phyloP scores from a whole-genome alignment of 2,888 invertebrate genomes.

The Apantesis nais region DNA sequence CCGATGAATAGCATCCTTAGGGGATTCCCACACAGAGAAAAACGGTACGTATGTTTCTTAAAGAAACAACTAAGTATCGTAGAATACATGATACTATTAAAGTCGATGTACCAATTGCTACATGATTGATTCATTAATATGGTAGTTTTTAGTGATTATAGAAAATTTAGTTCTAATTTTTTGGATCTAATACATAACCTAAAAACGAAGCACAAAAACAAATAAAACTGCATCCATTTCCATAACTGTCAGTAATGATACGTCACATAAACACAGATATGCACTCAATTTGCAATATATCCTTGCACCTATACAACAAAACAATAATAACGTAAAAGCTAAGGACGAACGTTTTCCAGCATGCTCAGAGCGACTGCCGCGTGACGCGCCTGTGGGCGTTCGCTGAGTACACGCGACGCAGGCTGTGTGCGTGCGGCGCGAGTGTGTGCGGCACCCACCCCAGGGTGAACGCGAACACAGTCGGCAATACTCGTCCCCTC shows the following conservation, averaged over 20 bases:
- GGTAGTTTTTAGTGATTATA: not conserved
- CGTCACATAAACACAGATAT: slow-evolving; percentile 17
- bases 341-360: slow-evolving; percentile 46
- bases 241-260: slow-evolving; percentile 10
- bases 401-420: slow-evolving; percentile 43
- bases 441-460: slow-evolving; percentile 74
- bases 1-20: no score
- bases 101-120: not conserved
- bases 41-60: not conserved
- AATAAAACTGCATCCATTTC: slow-evolving; percentile 43
- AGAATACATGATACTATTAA: not conserved
- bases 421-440: slow-evolving; percentile 47
- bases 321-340: slow-evolving; percentile 37
- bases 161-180: not conserved
- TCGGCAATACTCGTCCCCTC: slow-evolving; percentile 57
- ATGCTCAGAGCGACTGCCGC: slow-evolving; percentile 48
- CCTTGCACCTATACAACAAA: slow-evolving; percentile 17
- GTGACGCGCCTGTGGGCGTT: slow-evolving; percentile 42
- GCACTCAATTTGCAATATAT: slow-evolving; percentile 15
- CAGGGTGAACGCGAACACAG: slow-evolving; percentile 59
- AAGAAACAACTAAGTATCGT: not conserved
- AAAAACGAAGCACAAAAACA: slow-evolving; percentile 23
- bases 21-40: no score
- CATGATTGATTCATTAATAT: no score
- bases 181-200: not conserved